Evolutionary conservation across 2,113 vertebrate species (phyloP).

Genomic region (Dendropsophus ebraccatus): DNA sequence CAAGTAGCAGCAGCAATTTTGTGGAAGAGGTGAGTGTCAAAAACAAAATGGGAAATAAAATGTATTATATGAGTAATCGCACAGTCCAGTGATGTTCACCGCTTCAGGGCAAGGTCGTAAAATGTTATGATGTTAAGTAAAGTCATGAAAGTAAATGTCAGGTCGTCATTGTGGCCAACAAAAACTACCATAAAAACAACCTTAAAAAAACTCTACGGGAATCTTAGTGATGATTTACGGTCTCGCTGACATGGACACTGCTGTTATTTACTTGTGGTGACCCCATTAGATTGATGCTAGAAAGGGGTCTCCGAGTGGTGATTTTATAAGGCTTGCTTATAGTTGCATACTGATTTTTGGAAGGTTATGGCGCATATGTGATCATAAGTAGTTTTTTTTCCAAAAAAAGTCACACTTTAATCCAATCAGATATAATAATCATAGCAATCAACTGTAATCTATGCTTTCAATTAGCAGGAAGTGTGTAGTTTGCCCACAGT

Average conservation of each 20-base stretch:
- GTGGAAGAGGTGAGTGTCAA: slow-evolving; percentile 65
- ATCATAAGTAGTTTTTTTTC: neutral
- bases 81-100: neutral
- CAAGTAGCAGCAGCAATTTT: slow-evolving; percentile 56
- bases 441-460: neutral
- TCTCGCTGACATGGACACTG: neutral
- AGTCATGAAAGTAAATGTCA: neutral
- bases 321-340: neutral
- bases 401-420: neutral
- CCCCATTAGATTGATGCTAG: neutral
- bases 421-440: neutral
- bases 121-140: slow-evolving; percentile 8
- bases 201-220: neutral
- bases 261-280: neutral
- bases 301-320: no score
- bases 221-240: neutral
- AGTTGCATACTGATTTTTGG: neutral
- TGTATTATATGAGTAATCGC: neutral
- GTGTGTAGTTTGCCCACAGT: neutral
- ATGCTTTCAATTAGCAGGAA: neutral
- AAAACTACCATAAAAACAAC: neutral
- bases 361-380: neutral
- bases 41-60: neutral
- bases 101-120: neutral
- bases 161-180: neutral